Base-by-base conservation (phyloP, 2,113 vertebrate genomes). In the Pogonocichla stellata region DNA sequence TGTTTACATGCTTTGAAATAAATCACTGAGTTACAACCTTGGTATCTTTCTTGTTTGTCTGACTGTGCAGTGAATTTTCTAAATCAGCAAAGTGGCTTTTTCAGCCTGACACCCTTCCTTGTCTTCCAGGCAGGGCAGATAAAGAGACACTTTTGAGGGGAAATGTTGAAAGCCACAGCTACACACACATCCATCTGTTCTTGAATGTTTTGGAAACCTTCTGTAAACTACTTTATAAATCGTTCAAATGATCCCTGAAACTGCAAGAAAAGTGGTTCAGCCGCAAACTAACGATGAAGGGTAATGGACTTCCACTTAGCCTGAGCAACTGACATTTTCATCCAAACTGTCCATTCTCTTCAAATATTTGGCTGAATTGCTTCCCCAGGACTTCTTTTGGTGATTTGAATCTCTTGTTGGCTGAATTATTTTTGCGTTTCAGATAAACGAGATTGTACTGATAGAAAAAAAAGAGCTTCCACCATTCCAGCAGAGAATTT, bases 391-490 rank as follows among this genome's bases (percentile, higher is more conserved):
- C 42, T 92, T 86, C 28, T 92, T 86, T 60, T 24, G 1, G 34
- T 82, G 50, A 70, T 85, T 79, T 79, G 50, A 85, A 42, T 45
- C 38, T 75, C 47, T 73, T 42, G 64, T 75, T 88, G 79, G 67
- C 75, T 6, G 1, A 84, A 33, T 54, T 88, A 47, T 73, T 90
- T 91, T 72, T 86, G 33, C 28, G 60, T 90, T 95, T 93, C 64
- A 92, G 75, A 92, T 77, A 90, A 94, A 94, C 71, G 80, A 84
- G 48, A 95, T 78, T 90, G 75, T 33, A 86, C 36, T 4, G 6
- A 88, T 65, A 80, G 71, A 43, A 90, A 93, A 47, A 89, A 72
- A 66, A 88, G 64, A 92, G 18, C 88, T 90, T 81, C 65, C 56
- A 79, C 48, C 48, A 47, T 88, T 93, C 61, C 48, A 79, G 56